Evolutionary conservation across 2,113 vertebrate genomes (phyloP).

Genomic region (Chauna torquata): DNA sequence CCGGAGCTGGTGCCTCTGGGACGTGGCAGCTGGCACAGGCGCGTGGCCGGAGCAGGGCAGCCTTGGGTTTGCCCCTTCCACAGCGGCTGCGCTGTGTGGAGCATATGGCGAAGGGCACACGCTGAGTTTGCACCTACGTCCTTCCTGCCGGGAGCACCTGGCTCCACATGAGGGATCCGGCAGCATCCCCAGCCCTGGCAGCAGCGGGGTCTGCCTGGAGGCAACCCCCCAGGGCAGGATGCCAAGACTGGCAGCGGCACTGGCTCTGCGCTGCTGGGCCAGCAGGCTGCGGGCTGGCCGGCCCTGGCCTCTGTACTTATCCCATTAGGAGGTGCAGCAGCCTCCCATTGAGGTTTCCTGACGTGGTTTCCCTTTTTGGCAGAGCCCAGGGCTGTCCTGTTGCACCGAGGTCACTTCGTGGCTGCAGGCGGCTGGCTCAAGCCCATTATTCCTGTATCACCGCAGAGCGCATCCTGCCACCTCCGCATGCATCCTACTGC

Average conservation of each 20-base stretch:
- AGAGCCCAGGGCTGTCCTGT: not conserved
- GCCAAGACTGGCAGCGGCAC: not conserved
- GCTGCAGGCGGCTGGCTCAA: not conserved
- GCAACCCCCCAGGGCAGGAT: not conserved
- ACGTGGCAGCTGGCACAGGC: not conserved
- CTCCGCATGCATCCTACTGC: fast-evolving
- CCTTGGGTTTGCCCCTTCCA: no score
- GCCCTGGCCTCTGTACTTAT: constrained; percentile 70
- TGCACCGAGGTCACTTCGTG: not conserved
- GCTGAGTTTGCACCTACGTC: no score
- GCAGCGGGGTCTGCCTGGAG: not conserved
- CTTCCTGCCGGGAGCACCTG: no score
- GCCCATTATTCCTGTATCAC: not conserved
- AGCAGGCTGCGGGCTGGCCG: not conserved
- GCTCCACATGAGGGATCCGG: no score
- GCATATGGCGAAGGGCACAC: no score
- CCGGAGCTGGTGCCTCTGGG: no score
- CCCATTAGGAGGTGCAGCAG: constrained; percentile 59
- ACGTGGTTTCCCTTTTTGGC: constrained; percentile 59
- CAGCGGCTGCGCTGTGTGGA: no score
- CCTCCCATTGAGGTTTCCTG: constrained; percentile 74
- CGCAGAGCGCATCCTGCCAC: not conserved
- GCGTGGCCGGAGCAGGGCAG: no score
- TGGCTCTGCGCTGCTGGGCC: not conserved
- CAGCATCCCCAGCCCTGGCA: no score